Evolutionary conservation across 1,140 invertebrate genomes (phyloP).

Genomic region (Sipha flava): DNA sequence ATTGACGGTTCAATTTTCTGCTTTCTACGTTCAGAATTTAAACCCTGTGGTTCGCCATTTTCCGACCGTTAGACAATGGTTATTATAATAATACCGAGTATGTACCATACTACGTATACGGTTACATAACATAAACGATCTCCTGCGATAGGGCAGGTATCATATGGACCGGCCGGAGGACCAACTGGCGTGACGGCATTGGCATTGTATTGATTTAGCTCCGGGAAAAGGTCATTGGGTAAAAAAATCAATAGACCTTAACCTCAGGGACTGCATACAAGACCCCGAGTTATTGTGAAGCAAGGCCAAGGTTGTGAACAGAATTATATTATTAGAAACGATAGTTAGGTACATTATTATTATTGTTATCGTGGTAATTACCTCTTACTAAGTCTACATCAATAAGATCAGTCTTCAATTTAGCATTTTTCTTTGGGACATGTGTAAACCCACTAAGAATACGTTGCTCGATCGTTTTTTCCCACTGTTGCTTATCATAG

Average conservation of each 20-base stretch:
- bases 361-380: slow-evolving; percentile 38
- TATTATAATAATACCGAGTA: too few species aligned
- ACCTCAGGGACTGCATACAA: neutral
- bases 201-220: slow-evolving; percentile 25
- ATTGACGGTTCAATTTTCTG: too few species aligned
- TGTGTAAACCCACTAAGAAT: slow-evolving; percentile 75
- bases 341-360: too few species aligned
- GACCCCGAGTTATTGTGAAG: neutral
- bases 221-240: neutral
- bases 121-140: too few species aligned
- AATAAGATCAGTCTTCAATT: slow-evolving; percentile 83
- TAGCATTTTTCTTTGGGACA: slow-evolving; percentile 76
- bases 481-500: slow-evolving; percentile 95
- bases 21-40: too few species aligned
- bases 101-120: too few species aligned
- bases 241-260: slow-evolving; percentile 31
- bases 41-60: too few species aligned
- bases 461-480: slow-evolving; percentile 82
- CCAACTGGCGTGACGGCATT: too few species aligned
- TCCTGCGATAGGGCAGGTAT: too few species aligned
- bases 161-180: too few species aligned
- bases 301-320: neutral
- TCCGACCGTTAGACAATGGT: too few species aligned
- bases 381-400: slow-evolving; percentile 90
- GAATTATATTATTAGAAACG: neutral